Conservation (phyloP, 2,797 vertebrate species). For the Malurus splendens region DNA sequence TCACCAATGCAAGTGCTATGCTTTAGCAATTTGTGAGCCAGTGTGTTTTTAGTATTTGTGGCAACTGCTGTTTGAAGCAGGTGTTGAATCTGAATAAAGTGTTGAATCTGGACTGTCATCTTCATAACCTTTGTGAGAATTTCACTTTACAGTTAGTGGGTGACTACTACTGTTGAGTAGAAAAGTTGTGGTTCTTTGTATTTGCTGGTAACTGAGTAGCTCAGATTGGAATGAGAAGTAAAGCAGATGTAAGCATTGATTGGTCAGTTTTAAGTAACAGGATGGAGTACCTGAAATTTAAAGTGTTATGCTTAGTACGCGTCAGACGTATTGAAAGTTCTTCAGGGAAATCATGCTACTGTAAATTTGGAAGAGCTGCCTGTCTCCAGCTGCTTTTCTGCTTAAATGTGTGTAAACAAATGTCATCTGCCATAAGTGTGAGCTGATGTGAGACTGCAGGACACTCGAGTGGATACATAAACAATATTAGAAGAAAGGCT, state of each 20-base stretch:
- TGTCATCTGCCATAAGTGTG: neutral
- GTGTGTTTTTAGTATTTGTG: neutral
- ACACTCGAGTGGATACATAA: rapidly evolving
- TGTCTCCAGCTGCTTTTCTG: neutral
- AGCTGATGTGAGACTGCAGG: neutral
- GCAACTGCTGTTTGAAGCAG: neutral
- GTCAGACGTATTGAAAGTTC: neutral
- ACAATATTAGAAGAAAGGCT: neutral
- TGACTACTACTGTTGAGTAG: neutral
- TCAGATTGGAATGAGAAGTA: neutral
- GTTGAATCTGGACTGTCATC: neutral
- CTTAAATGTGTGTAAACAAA: neutral
- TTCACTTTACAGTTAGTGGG: rapidly evolving
- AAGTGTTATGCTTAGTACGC: neutral
- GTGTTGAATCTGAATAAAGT: neutral
- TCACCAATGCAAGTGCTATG: neutral
- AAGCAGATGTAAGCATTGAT: neutral
- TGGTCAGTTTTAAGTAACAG: neutral
- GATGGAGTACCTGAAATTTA: neutral
- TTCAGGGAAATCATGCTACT: neutral
- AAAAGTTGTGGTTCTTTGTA: neutral
- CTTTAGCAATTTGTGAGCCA: neutral
- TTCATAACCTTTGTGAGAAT: neutral
- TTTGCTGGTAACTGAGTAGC: neutral
- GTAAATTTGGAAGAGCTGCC: neutral